Evolutionary conservation across 2,888 invertebrate genomes (phyloP), one percentile per base, ranked within the genome.

Genomic region (Galeopsomyia nigrocyanea): DNA sequence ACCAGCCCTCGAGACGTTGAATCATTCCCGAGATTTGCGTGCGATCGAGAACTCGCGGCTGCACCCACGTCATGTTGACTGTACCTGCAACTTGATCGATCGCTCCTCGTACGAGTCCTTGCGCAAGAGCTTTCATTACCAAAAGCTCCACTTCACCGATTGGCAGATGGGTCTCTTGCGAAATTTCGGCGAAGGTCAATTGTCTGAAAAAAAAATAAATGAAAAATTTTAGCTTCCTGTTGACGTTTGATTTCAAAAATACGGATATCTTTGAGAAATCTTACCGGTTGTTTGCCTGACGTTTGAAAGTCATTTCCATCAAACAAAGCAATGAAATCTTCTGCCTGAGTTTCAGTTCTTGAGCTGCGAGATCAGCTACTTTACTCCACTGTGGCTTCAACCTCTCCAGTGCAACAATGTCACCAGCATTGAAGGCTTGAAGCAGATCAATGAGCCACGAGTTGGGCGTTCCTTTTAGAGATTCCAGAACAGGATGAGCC

Each of bases 281-380:
- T 62, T 71, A 86, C 86, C 94, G 89, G 79, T 95, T 92, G 63
- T 95, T 95, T 0, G 97, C 95, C 0, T 97, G 93, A 64, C 98
- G 92, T 84, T 95, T 95, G 84, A 99, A 97, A 0, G 99, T 97
- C 96, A 99, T 97, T 93, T 98, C 97, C 98, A 99, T 99, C 0
- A 99, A 90, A 84, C 98, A 97, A 17, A 99, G 89, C 21, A 99
- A 89, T 0, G 96, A 96, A 75, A 99, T 97, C 88, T 99, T 99
- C 87, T 96, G 95, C 21, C 95, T 88, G 77, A 98, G 88, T 81
- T 92, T 92, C 0, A 92, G 86, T 82, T 97, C 96, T 76, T 95
- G 93, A 0, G 94, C 91, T 13, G 91, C 91, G 21, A 98, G 88
- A 87, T 97, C 97, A 0, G 95, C 93, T 78, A 96, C 93, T 74